Conservation (phyloP, 2,888 invertebrate genomes). For the Drosophila paramelanica region DNA sequence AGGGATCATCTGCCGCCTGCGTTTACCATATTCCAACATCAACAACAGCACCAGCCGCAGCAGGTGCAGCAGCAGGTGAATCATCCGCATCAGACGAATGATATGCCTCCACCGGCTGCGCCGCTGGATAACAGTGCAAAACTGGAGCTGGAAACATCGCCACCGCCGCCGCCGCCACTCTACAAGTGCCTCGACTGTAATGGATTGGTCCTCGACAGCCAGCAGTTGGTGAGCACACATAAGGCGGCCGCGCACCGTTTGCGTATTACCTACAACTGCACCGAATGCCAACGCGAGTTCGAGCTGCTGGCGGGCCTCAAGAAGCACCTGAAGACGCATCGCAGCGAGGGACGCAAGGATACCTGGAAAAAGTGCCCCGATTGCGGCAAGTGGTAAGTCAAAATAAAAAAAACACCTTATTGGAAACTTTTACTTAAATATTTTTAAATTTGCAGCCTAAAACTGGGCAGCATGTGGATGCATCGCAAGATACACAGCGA, state of each 20-base stretch:
- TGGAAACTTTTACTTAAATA: not conserved
- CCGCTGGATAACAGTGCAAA: slow-evolving; percentile 31
- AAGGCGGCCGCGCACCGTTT: slow-evolving; percentile 79
- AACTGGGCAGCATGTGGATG: slow-evolving; percentile 85
- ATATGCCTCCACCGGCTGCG: slow-evolving; percentile 65
- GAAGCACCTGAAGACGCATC: slow-evolving; percentile 83
- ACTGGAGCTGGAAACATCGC: slow-evolving; percentile 50
- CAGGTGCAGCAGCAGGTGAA: too few species aligned
- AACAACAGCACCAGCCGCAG: slow-evolving; percentile 3
- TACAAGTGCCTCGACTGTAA: slow-evolving; percentile 84
- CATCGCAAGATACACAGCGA: slow-evolving; percentile 85
- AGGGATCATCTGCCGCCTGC: slow-evolving; percentile 63
- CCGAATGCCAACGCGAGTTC: slow-evolving; percentile 83
- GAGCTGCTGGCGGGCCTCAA: slow-evolving; percentile 80
- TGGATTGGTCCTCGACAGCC: slow-evolving; percentile 70
- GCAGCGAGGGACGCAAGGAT: slow-evolving; percentile 81
- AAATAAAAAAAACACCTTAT: not conserved
- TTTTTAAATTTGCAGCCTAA: slow-evolving; percentile 71
- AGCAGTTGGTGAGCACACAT: slow-evolving; percentile 74
- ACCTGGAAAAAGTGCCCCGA: slow-evolving; percentile 84
- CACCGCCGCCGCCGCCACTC: slow-evolving; percentile 63
- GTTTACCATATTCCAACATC: slow-evolving; percentile 72
- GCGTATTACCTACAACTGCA: slow-evolving; percentile 79
- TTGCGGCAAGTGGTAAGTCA: slow-evolving; percentile 84
- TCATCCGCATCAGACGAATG: slow-evolving; percentile 11